These are phyloP conservation scores for Erpornis zantholeuca DNA, from an alignment of 2,113 vertebrate genomes.

Conservation along the genomic window DNA sequence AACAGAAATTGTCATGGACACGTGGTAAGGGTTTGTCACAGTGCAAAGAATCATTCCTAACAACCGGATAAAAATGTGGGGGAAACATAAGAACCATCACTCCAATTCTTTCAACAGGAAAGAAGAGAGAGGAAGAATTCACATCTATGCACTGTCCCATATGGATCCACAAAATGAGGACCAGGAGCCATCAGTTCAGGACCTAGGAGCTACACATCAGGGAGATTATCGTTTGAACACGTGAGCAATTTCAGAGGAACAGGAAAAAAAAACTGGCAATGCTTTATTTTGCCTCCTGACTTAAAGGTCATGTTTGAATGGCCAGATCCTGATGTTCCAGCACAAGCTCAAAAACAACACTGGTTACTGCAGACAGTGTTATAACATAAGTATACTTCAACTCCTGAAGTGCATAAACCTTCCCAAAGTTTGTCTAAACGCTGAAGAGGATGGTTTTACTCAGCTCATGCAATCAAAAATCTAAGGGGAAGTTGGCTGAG, in stretches of 20 bases:
- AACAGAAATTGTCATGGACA: not conserved
- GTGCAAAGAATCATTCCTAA: not conserved
- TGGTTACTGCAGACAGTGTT: not conserved
- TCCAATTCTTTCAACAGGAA: not conserved
- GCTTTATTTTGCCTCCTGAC: not conserved
- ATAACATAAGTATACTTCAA: not conserved
- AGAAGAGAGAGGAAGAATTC: not conserved
- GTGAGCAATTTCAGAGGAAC: not conserved
- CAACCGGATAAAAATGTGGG: not conserved
- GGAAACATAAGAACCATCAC: not conserved
- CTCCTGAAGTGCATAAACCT: not conserved
- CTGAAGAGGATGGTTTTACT: not conserved
- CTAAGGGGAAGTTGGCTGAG: not conserved
- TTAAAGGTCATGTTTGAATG: not conserved
- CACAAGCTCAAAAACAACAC: not conserved
- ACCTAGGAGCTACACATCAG: not conserved
- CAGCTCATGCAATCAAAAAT: not conserved
- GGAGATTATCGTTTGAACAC: not conserved
- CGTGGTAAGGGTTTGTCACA: not conserved
- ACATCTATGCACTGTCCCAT: accelerated
- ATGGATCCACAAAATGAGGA: not conserved
- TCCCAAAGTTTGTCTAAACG: not conserved
- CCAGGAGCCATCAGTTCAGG: not conserved
- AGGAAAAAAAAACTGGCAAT: not conserved
- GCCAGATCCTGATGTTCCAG: not conserved